phyloP scores from a whole-genome alignment of 1,140 invertebrate genomes.

The Leguminivora glycinivorella region DNA sequence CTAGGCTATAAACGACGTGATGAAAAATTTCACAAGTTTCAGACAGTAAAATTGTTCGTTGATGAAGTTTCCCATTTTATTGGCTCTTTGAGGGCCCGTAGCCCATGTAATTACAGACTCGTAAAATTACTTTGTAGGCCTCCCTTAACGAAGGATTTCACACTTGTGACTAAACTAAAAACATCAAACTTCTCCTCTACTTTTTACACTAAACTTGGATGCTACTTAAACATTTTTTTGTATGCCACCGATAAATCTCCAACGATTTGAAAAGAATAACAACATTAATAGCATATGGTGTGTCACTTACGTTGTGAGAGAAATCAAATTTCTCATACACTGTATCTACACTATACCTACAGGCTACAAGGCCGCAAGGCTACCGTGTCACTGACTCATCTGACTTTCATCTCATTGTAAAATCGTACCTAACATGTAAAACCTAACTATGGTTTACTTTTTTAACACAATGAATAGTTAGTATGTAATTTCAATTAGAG shows the following conservation, averaged over 20 bases:
- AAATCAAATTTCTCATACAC: not conserved
- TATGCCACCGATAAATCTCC: not conserved
- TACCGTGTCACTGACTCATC: too few relatives aligned
- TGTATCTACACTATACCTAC: too few relatives aligned
- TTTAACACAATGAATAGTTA: too few relatives aligned
- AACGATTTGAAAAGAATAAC: not conserved
- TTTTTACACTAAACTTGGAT: not conserved
- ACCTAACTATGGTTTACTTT: too few relatives aligned
- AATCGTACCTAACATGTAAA: too few relatives aligned
- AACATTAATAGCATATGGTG: constrained; percentile 9
- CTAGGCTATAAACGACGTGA: not conserved
- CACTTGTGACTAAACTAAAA: not conserved
- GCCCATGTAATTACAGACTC: not conserved
- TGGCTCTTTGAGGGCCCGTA: not conserved
- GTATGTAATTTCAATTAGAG: too few relatives aligned
- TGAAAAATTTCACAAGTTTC: not conserved
- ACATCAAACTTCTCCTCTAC: too few relatives aligned
- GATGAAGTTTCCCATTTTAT: constrained; percentile 1
- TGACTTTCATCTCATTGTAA: too few relatives aligned
- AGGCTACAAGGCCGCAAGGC: too few relatives aligned
- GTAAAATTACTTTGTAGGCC: not conserved
- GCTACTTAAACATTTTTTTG: not conserved
- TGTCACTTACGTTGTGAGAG: not conserved
- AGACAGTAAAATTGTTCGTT: not conserved
- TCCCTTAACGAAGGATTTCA: not conserved